phyloP scores from a whole-genome alignment of 2,888 invertebrate genomes.

The Magallana nippona region DNA sequence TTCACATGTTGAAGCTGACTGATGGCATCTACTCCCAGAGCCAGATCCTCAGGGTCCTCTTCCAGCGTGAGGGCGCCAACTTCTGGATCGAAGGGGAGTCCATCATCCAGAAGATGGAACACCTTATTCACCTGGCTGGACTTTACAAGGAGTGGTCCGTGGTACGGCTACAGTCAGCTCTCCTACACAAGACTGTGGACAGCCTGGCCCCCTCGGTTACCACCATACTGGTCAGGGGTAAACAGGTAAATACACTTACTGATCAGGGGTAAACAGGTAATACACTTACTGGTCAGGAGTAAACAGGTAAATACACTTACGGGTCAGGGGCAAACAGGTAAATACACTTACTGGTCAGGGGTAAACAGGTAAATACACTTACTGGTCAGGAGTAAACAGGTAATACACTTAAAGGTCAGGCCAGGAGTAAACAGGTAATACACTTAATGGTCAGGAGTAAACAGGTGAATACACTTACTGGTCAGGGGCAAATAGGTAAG shows the following conservation, averaged over 20 bases:
- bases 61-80: conserved; percentile 89
- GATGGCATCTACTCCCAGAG: conserved; percentile 89
- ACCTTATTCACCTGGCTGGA: conserved; percentile 79
- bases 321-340: too few relatives aligned
- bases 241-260: conserved; percentile 85
- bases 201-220: conserved; percentile 99
- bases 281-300: neutral
- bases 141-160: conserved; percentile 83
- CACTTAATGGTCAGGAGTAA: neutral
- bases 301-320: too few relatives aligned
- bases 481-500: too few relatives aligned
- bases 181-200: conserved; percentile 96
- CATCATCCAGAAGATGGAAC: conserved; percentile 80
- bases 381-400: too few relatives aligned
- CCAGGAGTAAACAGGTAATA: neutral
- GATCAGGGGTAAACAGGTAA: too few relatives aligned
- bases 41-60: conserved; percentile 90
- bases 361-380: conserved; percentile 89
- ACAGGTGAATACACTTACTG: too few relatives aligned
- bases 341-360: conserved; percentile 90
- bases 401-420: neutral
- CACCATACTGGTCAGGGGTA: conserved; percentile 97
- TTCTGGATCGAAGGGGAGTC: conserved; percentile 85
- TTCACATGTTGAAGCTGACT: conserved; percentile 85
- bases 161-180: conserved; percentile 95